Evolutionary conservation across 2,797 vertebrate species (phyloP).

Genomic region (Galagoides demidoff): DNA sequence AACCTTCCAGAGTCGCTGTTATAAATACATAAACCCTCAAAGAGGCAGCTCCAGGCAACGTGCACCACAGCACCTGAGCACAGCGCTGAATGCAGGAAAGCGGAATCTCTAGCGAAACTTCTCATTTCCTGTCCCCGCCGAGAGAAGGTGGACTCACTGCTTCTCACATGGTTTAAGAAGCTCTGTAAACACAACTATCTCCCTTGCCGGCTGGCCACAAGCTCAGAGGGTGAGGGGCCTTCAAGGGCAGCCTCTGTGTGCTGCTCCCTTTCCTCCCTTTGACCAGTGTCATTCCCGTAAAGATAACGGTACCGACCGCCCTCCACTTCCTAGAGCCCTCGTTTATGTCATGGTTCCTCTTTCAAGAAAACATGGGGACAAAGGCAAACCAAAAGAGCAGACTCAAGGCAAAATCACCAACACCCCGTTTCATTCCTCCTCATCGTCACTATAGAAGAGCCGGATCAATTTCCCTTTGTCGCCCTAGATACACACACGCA

Average conservation of each 20-base stretch:
- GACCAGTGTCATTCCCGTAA: conserved; percentile 45
- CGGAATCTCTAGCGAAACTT: conserved; percentile 59
- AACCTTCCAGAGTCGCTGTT: neutral
- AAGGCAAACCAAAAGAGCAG: conserved; percentile 3
- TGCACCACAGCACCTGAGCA: neutral
- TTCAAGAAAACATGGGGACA: conserved; percentile 64
- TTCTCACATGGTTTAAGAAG: neutral
- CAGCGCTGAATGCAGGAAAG: conserved; percentile 35
- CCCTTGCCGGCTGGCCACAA: neutral
- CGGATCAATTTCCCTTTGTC: conserved; percentile 19
- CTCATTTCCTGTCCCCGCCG: conserved; percentile 61
- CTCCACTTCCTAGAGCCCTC: conserved; percentile 70
- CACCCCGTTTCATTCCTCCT: neutral
- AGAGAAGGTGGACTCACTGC: neutral
- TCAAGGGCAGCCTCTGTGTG: neutral
- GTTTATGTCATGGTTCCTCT: conserved; percentile 68
- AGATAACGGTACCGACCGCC: conserved; percentile 69
- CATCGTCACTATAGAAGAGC: neutral
- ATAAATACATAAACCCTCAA: neutral
- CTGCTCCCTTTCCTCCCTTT: conserved; percentile 1
- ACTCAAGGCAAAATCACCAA: neutral
- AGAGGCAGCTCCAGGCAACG: neutral
- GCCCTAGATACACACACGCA: neutral
- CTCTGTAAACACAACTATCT: conserved; percentile 46
- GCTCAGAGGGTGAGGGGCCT: neutral